Evolutionary conservation across 2,888 invertebrate species (phyloP).

Genomic region (Aquatica leii): DNA sequence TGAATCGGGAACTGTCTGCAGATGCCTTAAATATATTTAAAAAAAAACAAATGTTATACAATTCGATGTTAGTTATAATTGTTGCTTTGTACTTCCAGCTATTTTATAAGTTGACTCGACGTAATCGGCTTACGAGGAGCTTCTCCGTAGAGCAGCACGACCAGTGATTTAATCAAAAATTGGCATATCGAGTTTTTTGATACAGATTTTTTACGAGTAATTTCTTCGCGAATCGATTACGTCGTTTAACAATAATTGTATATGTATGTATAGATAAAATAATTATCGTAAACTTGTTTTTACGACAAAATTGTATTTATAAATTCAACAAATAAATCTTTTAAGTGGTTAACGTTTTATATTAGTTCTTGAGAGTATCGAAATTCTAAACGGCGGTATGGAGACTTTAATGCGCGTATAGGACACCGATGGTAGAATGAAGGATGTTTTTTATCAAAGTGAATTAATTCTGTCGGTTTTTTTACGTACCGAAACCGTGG

Average conservation of each 20-base stretch:
- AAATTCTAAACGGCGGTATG: too few species aligned
- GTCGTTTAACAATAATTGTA: slow-evolving; percentile 22
- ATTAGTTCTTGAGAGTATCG: too few species aligned
- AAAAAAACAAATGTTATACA: slow-evolving; percentile 24
- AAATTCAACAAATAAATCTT: slow-evolving; percentile 7
- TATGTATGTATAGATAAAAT: slow-evolving; percentile 38
- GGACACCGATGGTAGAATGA: too few species aligned
- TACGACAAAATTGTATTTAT: too few species aligned
- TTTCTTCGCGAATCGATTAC: neutral
- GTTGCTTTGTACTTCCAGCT: slow-evolving; percentile 38
- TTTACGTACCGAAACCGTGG: too few species aligned
- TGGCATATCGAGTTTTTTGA: slow-evolving; percentile 34
- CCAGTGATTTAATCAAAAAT: slow-evolving; percentile 29
- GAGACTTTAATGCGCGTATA: too few species aligned
- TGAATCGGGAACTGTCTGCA: slow-evolving; percentile 30
- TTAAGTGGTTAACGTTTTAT: too few species aligned
- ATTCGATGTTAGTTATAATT: slow-evolving; percentile 36
- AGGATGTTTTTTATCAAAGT: too few species aligned
- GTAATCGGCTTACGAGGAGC: slow-evolving; percentile 9
- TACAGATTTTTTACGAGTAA: neutral
- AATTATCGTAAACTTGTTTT: slow-evolving; percentile 27
- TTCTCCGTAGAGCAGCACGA: slow-evolving; percentile 15
- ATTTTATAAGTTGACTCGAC: slow-evolving; percentile 29
- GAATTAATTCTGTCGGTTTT: too few species aligned
- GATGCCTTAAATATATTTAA: slow-evolving; percentile 25